Conservation (phyloP, 2,797 vertebrate genomes). For the Trichosurus vulpecula region DNA sequence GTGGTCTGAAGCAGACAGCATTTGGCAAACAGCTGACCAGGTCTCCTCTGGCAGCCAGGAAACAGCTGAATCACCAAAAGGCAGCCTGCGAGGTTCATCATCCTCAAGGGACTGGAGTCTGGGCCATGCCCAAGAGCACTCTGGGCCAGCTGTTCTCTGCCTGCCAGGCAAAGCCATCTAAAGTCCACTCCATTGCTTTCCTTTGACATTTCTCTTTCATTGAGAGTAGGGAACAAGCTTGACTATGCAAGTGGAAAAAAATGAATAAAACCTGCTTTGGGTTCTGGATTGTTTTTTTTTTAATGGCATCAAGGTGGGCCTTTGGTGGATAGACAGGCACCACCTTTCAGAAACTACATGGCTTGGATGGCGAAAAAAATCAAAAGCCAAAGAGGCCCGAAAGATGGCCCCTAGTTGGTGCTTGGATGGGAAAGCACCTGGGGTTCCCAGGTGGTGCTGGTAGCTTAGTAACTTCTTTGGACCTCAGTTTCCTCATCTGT, state of each 20-base stretch:
- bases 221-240: neutral
- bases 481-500: neutral
- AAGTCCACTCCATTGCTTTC: neutral
- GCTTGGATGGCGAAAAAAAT: neutral
- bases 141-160: constrained; percentile 60
- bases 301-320: neutral
- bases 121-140: constrained; percentile 50
- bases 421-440: neutral
- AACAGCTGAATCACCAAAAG: constrained; percentile 62
- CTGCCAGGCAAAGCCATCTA: constrained; percentile 49
- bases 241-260: neutral
- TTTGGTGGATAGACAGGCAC: neutral
- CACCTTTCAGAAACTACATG: neutral
- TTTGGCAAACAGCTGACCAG: constrained; percentile 74
- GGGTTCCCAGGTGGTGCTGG: neutral
- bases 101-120: constrained; percentile 45
- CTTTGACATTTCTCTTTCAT: neutral
- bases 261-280: constrained; percentile 29
- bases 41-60: constrained; percentile 67
- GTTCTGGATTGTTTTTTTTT: constrained; percentile 13
- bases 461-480: too few species aligned
- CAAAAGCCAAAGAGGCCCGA: neutral
- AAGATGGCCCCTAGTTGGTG: neutral
- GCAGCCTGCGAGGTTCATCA: constrained; percentile 3
- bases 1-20: constrained; percentile 70